Percentiles rank a stretch among this genome's conserved stretches.
Evolutionary conservation across 2,888 invertebrate genomes (phyloP).

Genomic region (Cantharis flavilabris): DNA sequence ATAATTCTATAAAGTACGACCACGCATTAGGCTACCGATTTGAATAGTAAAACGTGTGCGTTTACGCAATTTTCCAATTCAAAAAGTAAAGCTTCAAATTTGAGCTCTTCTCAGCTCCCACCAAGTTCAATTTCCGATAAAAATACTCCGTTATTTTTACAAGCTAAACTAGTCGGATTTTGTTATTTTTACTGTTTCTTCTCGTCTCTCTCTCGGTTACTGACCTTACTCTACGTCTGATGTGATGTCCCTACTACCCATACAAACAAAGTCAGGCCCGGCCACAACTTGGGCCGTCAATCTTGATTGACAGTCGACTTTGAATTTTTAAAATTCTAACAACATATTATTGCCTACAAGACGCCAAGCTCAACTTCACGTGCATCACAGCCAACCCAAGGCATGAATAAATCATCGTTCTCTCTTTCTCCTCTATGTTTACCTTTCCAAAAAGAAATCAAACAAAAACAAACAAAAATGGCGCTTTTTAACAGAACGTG

Average conservation of each 20-base stretch:
- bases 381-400: background rate
- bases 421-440: background rate
- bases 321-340: conserved; percentile 22
- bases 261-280: conserved; percentile 36
- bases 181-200: conserved; percentile 55
- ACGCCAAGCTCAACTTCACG: background rate
- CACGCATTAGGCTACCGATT: conserved; percentile 31
- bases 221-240: conserved; percentile 44
- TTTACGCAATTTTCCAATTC: conserved; percentile 4
- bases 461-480: background rate
- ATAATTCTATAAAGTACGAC: conserved; percentile 35
- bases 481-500: background rate
- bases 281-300: conserved; percentile 30
- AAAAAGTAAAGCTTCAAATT: conserved; percentile 10
- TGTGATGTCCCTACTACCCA: conserved; percentile 41
- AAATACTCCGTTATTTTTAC: conserved; percentile 57
- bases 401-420: background rate
- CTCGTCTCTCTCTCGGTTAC: conserved; percentile 46
- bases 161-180: conserved; percentile 52
- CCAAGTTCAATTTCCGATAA: conserved; percentile 50
- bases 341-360: conserved; percentile 4
- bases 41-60: conserved; percentile 24
- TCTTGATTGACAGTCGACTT: conserved; percentile 38
- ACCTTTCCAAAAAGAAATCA: background rate
- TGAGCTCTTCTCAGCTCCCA: conserved; percentile 15